phyloP scores from a whole-genome alignment of 2,797 vertebrate genomes.

The Denticeps clupeoides region DNA sequence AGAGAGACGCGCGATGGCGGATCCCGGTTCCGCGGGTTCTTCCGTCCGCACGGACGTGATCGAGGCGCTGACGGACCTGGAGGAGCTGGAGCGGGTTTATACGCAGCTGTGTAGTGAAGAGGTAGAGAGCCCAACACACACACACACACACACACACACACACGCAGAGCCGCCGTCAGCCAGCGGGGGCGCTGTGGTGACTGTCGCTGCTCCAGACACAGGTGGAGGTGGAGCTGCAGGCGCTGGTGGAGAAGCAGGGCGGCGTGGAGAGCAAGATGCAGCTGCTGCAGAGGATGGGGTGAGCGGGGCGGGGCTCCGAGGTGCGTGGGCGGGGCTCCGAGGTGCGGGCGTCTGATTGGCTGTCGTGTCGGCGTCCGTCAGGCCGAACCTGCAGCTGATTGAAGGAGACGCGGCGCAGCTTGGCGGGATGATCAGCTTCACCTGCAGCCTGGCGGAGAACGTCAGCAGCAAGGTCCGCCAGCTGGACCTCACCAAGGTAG shows the following conservation, averaged over 20 bases:
- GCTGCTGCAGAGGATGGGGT: conserved; percentile 88
- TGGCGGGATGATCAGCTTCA: conserved; percentile 93
- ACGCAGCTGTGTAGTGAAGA: conserved; percentile 78
- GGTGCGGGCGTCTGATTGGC: neutral
- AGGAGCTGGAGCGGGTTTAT: conserved; percentile 83
- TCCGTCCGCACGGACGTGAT: conserved; percentile 70
- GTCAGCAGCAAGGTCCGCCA: conserved; percentile 95
- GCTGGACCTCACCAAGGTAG: conserved; percentile 91
- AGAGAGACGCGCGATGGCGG: no score
- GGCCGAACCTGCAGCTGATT: conserved; percentile 88
- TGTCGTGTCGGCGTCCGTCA: conserved; percentile 31
- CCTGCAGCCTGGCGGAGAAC: conserved; percentile 91
- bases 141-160: neutral
- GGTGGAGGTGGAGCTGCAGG: conserved; percentile 72
- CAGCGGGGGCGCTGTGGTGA: neutral
- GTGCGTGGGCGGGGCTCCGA: neutral
- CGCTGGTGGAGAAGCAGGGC: conserved; percentile 75
- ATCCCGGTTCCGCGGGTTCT: no score
- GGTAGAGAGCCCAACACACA: conserved; percentile 47
- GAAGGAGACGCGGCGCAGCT: conserved; percentile 90
- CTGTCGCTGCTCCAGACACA: conserved; percentile 56
- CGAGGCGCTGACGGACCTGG: conserved; percentile 74
- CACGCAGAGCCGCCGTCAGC: no score
- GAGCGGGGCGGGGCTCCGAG: conserved; percentile 32
- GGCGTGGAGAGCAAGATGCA: conserved; percentile 86